Evolutionary conservation across 2,113 vertebrate genomes (phyloP).

Genomic region (Oryzias celebensis): DNA sequence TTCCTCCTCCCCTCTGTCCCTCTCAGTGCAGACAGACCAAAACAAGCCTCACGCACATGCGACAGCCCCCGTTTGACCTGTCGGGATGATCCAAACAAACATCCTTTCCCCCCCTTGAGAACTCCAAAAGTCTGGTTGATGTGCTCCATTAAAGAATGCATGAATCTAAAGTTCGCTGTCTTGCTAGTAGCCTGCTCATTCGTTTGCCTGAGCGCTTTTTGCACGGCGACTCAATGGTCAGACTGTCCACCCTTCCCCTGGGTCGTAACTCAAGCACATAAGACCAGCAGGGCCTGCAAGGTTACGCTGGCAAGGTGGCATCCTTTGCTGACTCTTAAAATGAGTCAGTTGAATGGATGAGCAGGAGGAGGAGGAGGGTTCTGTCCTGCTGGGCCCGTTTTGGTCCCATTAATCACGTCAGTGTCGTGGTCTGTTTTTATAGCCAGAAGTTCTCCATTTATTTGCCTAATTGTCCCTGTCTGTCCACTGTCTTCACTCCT

Average conservation of each 20-base stretch:
- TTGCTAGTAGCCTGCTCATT: slow-evolving; percentile 35
- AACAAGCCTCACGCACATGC: slow-evolving; percentile 1
- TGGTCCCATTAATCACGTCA: slow-evolving; percentile 59
- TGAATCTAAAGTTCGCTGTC: slow-evolving; percentile 21
- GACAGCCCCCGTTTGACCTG: slow-evolving; percentile 56
- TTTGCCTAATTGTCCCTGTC: slow-evolving; percentile 53
- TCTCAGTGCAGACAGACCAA: slow-evolving; percentile 35
- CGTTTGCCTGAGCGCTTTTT: slow-evolving; percentile 20
- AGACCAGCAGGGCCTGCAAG: slow-evolving; percentile 55
- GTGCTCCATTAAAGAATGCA: slow-evolving; percentile 41
- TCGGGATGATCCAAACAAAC: slow-evolving; percentile 57
- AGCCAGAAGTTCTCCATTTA: slow-evolving; percentile 58
- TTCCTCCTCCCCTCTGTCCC: slow-evolving; percentile 7
- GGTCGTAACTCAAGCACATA: slow-evolving; percentile 67
- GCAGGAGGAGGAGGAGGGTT: slow-evolving; percentile 28
- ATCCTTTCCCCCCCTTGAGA: slow-evolving; percentile 34
- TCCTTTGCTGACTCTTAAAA: slow-evolving; percentile 56
- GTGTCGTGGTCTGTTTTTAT: slow-evolving; percentile 56
- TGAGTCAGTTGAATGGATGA: slow-evolving; percentile 36
- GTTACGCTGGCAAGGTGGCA: slow-evolving; percentile 46
- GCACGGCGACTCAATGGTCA: slow-evolving; percentile 63
- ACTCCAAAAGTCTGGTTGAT: slow-evolving; percentile 24
- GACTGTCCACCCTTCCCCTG: slow-evolving; percentile 69
- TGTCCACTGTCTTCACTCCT: slow-evolving; percentile 28
- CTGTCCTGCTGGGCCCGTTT: slow-evolving; percentile 29